Base-by-base conservation (phyloP, 2,797 vertebrate species). In the Champsocephalus gunnari region DNA sequence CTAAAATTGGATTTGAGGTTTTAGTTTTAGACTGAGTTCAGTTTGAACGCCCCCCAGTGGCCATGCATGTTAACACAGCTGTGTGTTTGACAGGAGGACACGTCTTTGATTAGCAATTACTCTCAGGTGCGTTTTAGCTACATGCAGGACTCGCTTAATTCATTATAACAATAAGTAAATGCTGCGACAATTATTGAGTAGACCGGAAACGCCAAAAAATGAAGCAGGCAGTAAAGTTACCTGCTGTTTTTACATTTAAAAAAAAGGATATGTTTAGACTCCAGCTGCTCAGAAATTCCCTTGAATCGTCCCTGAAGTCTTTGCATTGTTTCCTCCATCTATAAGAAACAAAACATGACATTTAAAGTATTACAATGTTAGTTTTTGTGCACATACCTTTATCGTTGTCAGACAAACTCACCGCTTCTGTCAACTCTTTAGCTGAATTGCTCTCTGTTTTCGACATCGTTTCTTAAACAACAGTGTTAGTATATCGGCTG, bases 251-350 rank as follows among this genome's bases (percentile, higher is more conserved):
- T 24, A 24, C 2, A 24, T 24, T 1, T 3, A 17, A 3, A 3
- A 17, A 14, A 58, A 83, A 89, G 95, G 96, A 97, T 99, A 98
- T 98, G 90, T 88, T 93, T 95, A 63, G 92, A 87, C 71, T 94
- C 92, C 72, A 98, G 62, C 66, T 96, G 93, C 32, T 95, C 90
- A 0, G 95, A 94, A 48, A 96, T 89, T 0, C 78, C 82, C 78
- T 95, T 93, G 56, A 98, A 97, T 81, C 90, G 92, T 34, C 92
- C 95, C 56, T 96, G 94, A 47, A 98, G 88, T 49, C 91, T 87
- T 66, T 90, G 90, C 89, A 98, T 93, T 43, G 95, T 93, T 56
- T 90, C 88, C 65, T 98, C 96, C 91, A 96, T 96, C 97, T 98
- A 73, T 21, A 58, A 3, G 6, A 1, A 6, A 32, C 44, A 24